Conservation (phyloP, 2,797 vertebrate genomes). For the Anabas testudineus region DNA sequence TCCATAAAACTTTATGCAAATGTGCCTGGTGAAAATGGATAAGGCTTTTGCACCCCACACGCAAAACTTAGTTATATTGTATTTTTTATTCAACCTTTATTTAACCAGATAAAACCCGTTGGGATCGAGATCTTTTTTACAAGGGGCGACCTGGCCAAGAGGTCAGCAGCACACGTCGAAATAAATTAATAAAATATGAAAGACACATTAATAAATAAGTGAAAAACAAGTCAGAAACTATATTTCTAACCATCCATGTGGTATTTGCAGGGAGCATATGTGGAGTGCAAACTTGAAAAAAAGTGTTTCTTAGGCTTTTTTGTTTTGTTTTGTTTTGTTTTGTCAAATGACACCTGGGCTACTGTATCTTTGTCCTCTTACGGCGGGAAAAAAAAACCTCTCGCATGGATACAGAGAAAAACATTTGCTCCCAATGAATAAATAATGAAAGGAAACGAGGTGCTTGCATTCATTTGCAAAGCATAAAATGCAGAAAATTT, state of each 20-base stretch:
- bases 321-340: conserved; percentile 31
- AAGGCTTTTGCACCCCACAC: conserved; percentile 30
- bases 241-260: conserved; percentile 30
- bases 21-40: conserved; percentile 21
- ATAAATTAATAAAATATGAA: too few relatives aligned
- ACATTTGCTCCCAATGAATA: conserved; percentile 83
- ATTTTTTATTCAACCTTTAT: too few relatives aligned
- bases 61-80: conserved; percentile 53
- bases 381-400: conserved; percentile 49
- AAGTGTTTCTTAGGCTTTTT: conserved; percentile 26
- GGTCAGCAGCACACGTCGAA: too few relatives aligned
- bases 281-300: conserved; percentile 29
- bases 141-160: too few relatives aligned
- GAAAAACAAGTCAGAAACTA: conserved; percentile 54
- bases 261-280: conserved; percentile 14
- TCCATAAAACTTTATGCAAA: conserved; percentile 68
- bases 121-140: too few relatives aligned
- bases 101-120: too few relatives aligned
- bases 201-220: too few relatives aligned
- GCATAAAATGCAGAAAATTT: conserved; percentile 66
- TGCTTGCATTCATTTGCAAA: conserved; percentile 79
- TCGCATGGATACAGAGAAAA: conserved; percentile 62
- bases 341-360: conserved; percentile 49
- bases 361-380: conserved; percentile 55
- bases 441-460: conserved; percentile 78